Base-by-base conservation (phyloP, 1,140 invertebrate genomes). In the Calephelis nemesis region DNA sequence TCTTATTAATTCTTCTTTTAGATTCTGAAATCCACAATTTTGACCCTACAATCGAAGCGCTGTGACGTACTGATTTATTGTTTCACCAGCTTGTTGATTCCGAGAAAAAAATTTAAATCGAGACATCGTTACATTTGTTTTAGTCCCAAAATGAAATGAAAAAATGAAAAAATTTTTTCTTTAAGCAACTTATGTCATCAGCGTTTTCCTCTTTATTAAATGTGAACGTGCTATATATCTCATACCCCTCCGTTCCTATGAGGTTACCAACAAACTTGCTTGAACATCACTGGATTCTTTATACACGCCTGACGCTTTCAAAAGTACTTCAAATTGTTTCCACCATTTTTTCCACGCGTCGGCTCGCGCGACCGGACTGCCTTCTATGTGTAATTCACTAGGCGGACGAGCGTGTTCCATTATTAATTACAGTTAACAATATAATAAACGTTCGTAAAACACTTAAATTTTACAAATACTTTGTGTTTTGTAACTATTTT, bases 281-380 rank as follows among this genome's bases (percentile, higher is more conserved):
- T 64, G 62, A 2, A 69, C 49, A 42, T 69, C 68, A 19, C 49
- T 63, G 39, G 68, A 8, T 42, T 69, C 49, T 11, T 69, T 62
- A 30, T 62, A 39, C 13, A 68, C 45, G 13, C 58, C 67, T 15
- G 67, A 62, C 15, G 58, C 67, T 49, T 68, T 68, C 13, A 68
- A 11, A 63, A 68, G n/a, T 68, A 68, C 62, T 30, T 50, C 12
- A 42, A 50, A 68, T 48, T 30, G 19, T 19, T 19, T 19, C 30
- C 60, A 63, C 67, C 67, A 68, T 49, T 68, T 68, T 49, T 10
- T n/a, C 62, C 60, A 68, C n/a, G 67, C 47, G 42, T 45, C 65
- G 1, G 15, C 42, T 4, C 50, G 52, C 4, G 12, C 13, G 2
- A 19, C 50, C 5, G 52, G 50, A 7, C 65, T 30, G 39, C 49